These are phyloP conservation scores for Trachops cirrhosus DNA, from an alignment of 2,797 vertebrate species.

Conservation along the genomic window DNA sequence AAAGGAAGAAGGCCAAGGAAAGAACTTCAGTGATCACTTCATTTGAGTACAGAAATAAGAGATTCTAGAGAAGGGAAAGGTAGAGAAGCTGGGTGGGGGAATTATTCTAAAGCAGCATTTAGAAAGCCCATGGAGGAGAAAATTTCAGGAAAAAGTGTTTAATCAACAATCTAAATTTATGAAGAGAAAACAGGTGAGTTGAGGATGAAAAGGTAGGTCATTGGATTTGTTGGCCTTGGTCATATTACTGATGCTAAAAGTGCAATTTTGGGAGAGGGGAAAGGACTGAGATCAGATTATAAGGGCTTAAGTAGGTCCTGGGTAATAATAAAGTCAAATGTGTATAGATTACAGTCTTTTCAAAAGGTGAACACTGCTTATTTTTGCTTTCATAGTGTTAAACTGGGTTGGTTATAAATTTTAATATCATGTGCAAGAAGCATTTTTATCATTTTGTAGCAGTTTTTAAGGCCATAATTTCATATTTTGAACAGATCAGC, in stretches of 20 bases:
- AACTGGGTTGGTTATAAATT: neutral
- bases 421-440: conserved; percentile 8
- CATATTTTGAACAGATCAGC: conserved; percentile 53
- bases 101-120: neutral
- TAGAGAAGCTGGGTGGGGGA: neutral
- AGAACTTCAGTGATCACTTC: neutral
- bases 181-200: neutral
- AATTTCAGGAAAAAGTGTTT: neutral
- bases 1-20: neutral
- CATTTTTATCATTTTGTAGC: conserved; percentile 46
- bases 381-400: conserved; percentile 29
- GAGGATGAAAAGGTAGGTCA: neutral
- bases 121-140: neutral
- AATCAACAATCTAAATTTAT: neutral
- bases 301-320: neutral
- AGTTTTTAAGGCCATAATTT: conserved; percentile 59
- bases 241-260: neutral
- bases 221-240: neutral
- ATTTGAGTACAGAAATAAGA: neutral
- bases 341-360: neutral
- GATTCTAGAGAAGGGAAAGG: neutral
- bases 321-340: neutral
- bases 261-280: neutral
- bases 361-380: neutral
- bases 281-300: neutral